phyloP scores from a whole-genome alignment of 1,140 invertebrate genomes.

The Rhopalosiphum maidis region DNA sequence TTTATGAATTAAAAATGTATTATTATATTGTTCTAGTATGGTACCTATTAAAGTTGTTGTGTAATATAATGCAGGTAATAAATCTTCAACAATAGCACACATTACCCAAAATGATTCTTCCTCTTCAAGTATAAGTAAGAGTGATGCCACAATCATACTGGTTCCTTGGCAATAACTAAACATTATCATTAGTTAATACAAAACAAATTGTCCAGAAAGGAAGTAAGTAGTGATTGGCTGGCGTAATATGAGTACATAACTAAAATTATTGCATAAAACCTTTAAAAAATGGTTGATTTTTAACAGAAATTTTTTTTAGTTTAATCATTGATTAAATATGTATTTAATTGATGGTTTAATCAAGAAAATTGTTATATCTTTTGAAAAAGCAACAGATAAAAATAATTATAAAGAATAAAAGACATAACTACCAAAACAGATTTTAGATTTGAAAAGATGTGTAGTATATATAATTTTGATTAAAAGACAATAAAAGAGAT shows the following conservation, averaged over 20 bases:
- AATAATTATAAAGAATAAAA: too few species aligned
- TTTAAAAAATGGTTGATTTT: too few species aligned
- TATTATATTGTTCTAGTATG: neutral
- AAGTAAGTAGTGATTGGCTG: neutral
- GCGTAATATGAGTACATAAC: neutral
- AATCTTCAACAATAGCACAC: conserved; percentile 96
- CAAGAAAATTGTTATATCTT: too few species aligned
- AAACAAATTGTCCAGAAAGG: neutral
- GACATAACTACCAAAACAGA: too few species aligned
- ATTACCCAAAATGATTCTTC: conserved; percentile 99
- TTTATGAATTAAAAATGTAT: neutral
- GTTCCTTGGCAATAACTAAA: conserved; percentile 93
- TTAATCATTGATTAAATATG: too few species aligned
- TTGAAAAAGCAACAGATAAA: too few species aligned
- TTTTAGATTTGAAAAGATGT: too few species aligned
- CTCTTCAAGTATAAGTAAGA: conserved; percentile 95
- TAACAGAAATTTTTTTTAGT: too few species aligned
- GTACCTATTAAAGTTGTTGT: conserved; percentile 90
- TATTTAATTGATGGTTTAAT: too few species aligned
- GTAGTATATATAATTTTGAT: too few species aligned
- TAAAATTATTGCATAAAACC: neutral
- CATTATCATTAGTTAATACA: conserved; percentile 48
- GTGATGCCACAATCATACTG: conserved; percentile 93
- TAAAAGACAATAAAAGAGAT: neutral
- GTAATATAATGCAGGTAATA: conserved; percentile 97